A percentile compares a stretch with the other conserved stretches of the same genome.
These are phyloP conservation scores for Ellobium chinense DNA, from an alignment of 2,888 invertebrate genomes.

Conservation along the genomic window DNA sequence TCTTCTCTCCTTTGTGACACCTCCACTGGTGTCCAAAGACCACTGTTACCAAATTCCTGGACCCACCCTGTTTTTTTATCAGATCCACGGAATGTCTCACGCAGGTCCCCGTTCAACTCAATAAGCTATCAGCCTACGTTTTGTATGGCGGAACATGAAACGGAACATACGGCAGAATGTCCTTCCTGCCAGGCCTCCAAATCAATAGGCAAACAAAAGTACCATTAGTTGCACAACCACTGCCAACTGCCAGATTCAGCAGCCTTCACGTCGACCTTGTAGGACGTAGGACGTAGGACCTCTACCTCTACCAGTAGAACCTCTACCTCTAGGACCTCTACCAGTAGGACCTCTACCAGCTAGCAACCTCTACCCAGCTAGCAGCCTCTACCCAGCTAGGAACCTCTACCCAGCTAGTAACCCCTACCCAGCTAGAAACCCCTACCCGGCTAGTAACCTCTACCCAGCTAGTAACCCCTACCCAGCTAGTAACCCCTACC, in stretches of 20 bases:
- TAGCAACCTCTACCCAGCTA: no score
- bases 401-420: no score
- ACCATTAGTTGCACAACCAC: slow-evolving; percentile 10
- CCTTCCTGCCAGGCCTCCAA: slow-evolving; percentile 36
- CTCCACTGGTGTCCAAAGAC: slow-evolving; percentile 17
- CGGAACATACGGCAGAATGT: slow-evolving; percentile 34
- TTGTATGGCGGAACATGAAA: slow-evolving; percentile 41
- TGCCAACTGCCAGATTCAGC: slow-evolving; percentile 19
- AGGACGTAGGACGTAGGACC: no score
- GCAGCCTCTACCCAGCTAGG: no score
- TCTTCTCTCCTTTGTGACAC: slow-evolving; percentile 2
- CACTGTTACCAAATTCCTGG: slow-evolving; percentile 15
- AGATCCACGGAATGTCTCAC: slow-evolving; percentile 35
- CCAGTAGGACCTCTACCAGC: no score
- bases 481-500: no score
- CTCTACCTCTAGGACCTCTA: no score
- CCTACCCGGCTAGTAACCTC: no score
- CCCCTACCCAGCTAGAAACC: no score
- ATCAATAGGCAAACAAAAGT: slow-evolving; percentile 32
- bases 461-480: no score
- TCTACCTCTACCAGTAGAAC: no score
- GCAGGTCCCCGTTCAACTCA: slow-evolving; percentile 11
- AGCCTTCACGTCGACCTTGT: slow-evolving; percentile 35
- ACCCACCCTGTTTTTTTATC: slow-evolving; percentile 22
- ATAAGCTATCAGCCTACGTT: slow-evolving; percentile 29